Evolutionary conservation across 2,888 invertebrate species (phyloP), one percentile per base, ranked within the genome.

Genomic region (Sphaerophoria taeniata): DNA sequence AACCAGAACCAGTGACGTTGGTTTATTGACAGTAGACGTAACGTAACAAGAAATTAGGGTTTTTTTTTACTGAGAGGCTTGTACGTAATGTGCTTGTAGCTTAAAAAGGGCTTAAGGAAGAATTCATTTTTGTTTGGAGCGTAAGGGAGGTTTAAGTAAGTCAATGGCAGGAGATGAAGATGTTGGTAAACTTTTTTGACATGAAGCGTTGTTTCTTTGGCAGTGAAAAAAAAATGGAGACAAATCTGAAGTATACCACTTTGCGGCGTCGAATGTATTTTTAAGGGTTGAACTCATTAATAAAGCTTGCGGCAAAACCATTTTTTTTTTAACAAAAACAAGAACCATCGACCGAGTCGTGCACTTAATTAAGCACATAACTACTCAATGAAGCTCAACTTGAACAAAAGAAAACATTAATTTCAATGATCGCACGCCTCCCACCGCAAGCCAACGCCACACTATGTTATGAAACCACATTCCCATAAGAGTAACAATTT

Each of bases 31-130:
- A 84, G 12, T 9, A 3, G 43, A 36, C 80, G 43, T 65, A 36
- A 49, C 80, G 80, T 84, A 65, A 31, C 16, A 71, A 61, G 34
- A 49, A 74, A 84, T 84, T 69, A 79, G 45, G 71, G 70, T 34
- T 74, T 75, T 71, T 75, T 65, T 71, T 75, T 65, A 76, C 67
- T 56, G 69, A 55, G 33, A 16, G 34, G 51, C 34, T 71, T 45
- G 39, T 51, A n/a, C 24, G 1, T 24, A 24, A 51, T 51, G 24
- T 39, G 53, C 34, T 51, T 39, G 61, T 55, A 49, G 75, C 47
- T 75, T 70, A 36, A 43, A 55, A 31, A 74, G 24, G 55, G 61
- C 43, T 79, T 73, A 74, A 43, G 11, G 0, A n/a, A 49, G 53
- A 51, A 72, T 67, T 67, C 24, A 24, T 24, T 24, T 24, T 24